phyloP scores from a whole-genome alignment of 2,888 invertebrate genomes.

The Drosophila neutralis region DNA sequence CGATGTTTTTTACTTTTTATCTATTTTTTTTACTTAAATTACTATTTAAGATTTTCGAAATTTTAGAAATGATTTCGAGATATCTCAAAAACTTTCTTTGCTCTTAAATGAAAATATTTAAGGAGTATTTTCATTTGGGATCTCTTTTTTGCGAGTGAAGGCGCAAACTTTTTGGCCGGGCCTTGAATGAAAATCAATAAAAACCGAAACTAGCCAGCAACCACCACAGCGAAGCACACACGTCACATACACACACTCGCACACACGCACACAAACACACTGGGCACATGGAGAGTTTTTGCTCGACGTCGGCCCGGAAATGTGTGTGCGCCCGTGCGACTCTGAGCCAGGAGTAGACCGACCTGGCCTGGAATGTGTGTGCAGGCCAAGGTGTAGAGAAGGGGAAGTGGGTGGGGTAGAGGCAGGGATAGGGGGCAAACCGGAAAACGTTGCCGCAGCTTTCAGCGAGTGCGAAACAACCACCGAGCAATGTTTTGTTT shows the following conservation, averaged over 20 bases:
- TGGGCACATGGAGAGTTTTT: conserved; percentile 38
- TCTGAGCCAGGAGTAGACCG: conserved; percentile 48
- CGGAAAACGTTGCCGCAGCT: conserved; percentile 62
- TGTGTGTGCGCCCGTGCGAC: conserved; percentile 50
- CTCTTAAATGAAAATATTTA: not conserved
- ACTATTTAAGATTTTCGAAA: not conserved
- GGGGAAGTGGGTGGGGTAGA: not conserved
- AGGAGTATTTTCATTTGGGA: not conserved
- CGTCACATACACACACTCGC: conserved; percentile 6
- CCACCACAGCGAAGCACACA: conserved; percentile 43
- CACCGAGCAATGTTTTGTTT: conserved; percentile 71
- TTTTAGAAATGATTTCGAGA: not conserved
- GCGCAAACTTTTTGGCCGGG: conserved; percentile 36
- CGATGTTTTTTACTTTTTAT: too few species aligned
- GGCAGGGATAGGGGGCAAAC: conserved; percentile 44
- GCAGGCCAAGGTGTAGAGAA: not conserved
- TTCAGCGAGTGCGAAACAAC: conserved; percentile 58
- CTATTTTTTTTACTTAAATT: too few species aligned
- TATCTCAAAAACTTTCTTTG: not conserved
- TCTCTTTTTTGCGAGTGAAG: conserved; percentile 32
- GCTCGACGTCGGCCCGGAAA: conserved; percentile 49
- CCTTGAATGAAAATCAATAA: conserved; percentile 76
- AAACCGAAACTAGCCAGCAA: conserved; percentile 75
- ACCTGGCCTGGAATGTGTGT: conserved; percentile 25
- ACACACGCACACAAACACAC: conserved; percentile 1